Base-by-base conservation (phyloP, 2,113 vertebrate genomes). In the Anolis sagrei region DNA sequence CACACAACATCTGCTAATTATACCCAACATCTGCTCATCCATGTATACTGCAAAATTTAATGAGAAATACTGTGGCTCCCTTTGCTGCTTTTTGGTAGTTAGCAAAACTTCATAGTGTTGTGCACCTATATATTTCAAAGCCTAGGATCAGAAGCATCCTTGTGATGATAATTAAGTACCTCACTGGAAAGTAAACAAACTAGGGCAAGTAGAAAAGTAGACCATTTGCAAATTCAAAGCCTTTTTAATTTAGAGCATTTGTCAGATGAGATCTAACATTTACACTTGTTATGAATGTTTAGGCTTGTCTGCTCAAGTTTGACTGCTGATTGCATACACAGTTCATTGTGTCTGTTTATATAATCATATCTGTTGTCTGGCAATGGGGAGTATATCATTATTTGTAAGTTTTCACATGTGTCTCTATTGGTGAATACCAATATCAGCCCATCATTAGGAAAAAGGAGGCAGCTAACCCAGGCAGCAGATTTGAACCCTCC, bases 11-110 rank as follows among this genome's bases (percentile, higher is more conserved):
- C 70, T 88, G 51, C 14, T 58, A 58, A 58, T 58, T 13, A 85
- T 86, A 64, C 89, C 88, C 89, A 88, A 89, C 49, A 44, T 44
- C 13, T 7, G 75, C 19, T 91, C 87, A 91, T 82, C 82, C 91
- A 72, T 87, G 87, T 86, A 85, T 93, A 90, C 92, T 92, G 89
- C 91, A 83, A 87, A 88, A 90, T 85, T 92, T 94, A 94, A 94
- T 94, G 93, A 92, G 83, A 88, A 91, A 64, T 91, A 91, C 88
- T 87, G 89, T 86, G 73, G 87, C 85, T 92, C 92, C 82, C 81
- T 88, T 82, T 80, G 88, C 91, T 76, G 23, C 92, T 90, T 89
- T 90, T 89, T 89, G 90, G 89, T 94, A 95, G 93, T 86, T 89
- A 92, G 93, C 76, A 87, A 77, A 76, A 76, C 54, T 90, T 84